Evolutionary conservation across 30 jellyfish, hydroid and myxozoan species (phyloP), one percentile per base, ranked within the genome.

Genomic region (Clytia hemisphaerica): DNA sequence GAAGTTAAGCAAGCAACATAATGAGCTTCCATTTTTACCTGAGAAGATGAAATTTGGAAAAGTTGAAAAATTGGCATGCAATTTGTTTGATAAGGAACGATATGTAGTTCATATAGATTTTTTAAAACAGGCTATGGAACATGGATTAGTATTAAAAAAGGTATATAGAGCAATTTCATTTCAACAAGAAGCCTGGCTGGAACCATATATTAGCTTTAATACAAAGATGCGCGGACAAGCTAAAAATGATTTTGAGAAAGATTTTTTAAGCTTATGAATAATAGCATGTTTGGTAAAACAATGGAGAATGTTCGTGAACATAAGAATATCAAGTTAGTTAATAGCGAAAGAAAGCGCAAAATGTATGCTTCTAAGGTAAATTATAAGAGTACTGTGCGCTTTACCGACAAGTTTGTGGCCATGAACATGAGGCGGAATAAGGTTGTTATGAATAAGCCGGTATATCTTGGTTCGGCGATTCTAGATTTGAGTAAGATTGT

Each of bases 21-120:
- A 61, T 25, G 93, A 84, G 55, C 70, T 67, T 34, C 95, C 88
- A 40, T 35, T 84, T 28, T 82, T 72, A 1, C 61, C 93, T 9
- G 93, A 84, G 47, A 31, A 70, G 14, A 14, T 29, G n/a, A 68
- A 16, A 3, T 37, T 67, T 14, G 36, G 36, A 1, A 10, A 61
- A 29, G 68, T 60, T 2, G 24, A 37, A 9, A 84, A 84, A 42
- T 64, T 84, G 37, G 73, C 62, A 2, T 93, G 88, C 30, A 84
- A 45, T 7, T 42, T 66, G 25, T 28, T 31, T 1, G 33, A 67
- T 78, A 84, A 84, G 45, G 58, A 59, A 70, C 59, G 61, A 10
- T 84, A 84, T 38, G 69, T 75, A 4, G 36, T 77, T 2, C 93
- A 84, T 54, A 58, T 57, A 27, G 66, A 63, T 32, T 64, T 45